Conservation (phyloP, 23 tunicate genomes). For the Trididemnum nubilum region DNA sequence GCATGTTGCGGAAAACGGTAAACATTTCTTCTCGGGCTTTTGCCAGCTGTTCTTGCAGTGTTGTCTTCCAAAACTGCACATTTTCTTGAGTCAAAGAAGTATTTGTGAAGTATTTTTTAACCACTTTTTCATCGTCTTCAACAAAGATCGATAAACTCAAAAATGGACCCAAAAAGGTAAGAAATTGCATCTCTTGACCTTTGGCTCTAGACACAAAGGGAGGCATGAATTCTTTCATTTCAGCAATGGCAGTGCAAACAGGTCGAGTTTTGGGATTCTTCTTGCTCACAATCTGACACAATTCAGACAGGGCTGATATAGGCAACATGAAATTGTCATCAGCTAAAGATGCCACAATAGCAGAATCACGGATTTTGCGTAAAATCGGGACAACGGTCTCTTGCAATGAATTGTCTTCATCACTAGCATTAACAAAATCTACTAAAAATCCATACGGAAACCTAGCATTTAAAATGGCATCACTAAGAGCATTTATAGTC, state of each 20-base stretch:
- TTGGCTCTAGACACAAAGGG: conserved; percentile 41
- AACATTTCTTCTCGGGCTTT: conserved; percentile 60
- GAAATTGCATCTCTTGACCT: conserved; percentile 60
- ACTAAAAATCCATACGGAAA: conserved; percentile 41
- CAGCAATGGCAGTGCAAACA: conserved; percentile 42
- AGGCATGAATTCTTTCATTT: conserved; percentile 57
- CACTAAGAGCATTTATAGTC: conserved; percentile 1
- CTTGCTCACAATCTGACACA: conserved; percentile 48
- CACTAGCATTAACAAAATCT: conserved; percentile 25
- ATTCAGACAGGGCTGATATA: conserved; percentile 39
- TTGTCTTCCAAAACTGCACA: conserved; percentile 23
- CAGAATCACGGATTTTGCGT: conserved; percentile 42
- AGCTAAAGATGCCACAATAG: conserved; percentile 36
- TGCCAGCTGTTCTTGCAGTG: conserved; percentile 29
- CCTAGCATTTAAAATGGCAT: conserved; percentile 18
- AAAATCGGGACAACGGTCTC: conserved; percentile 28
- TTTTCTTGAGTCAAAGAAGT: conserved; percentile 30
- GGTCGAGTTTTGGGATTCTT: conserved; percentile 55
- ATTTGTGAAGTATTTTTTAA: conserved; percentile 30
- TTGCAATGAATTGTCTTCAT: neutral
- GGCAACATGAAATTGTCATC: conserved; percentile 36
- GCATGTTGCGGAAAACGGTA: conserved; percentile 42
- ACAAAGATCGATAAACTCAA: conserved; percentile 69
- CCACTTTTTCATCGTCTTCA: conserved; percentile 64
- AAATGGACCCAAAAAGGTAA: conserved; percentile 85